Percentiles rank a stretch among this genome's conserved stretches.
These are phyloP conservation scores for Eueremaeus valkanovi DNA, from an alignment of 2,888 invertebrate genomes.

Conservation along the genomic window DNA sequence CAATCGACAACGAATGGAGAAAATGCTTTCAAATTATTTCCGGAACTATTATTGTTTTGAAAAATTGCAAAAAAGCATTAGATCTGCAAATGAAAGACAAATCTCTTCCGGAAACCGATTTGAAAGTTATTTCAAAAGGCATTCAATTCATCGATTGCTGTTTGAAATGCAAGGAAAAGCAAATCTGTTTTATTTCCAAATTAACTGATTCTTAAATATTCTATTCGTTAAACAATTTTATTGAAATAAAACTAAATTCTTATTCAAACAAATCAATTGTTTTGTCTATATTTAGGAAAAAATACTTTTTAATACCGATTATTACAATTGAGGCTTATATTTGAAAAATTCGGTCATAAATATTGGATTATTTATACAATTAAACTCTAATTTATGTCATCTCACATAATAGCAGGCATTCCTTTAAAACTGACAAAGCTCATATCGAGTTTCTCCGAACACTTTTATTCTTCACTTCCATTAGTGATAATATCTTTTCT, in stretches of 20 bases:
- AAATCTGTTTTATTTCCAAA: background rate
- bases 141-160: background rate
- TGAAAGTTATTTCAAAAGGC: background rate
- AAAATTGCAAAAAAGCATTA: background rate
- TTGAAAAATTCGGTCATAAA: too few species aligned
- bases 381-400: too few species aligned
- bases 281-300: too few species aligned
- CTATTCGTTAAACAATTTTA: too few species aligned
- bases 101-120: background rate
- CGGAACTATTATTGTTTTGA: background rate
- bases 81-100: background rate
- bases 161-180: background rate
- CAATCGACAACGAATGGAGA: background rate
- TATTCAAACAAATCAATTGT: too few species aligned
- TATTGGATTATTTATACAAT: too few species aligned
- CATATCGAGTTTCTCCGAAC: background rate
- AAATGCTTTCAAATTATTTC: background rate
- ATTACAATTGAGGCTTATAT: too few species aligned
- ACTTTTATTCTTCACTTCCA: background rate
- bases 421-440: too few species aligned
- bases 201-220: too few species aligned
- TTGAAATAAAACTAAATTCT: too few species aligned
- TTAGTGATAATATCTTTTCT: background rate
- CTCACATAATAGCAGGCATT: too few species aligned
- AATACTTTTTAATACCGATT: too few species aligned